phyloP scores from a whole-genome alignment of 1,140 invertebrate species.

The Drosophila sp. region DNA sequence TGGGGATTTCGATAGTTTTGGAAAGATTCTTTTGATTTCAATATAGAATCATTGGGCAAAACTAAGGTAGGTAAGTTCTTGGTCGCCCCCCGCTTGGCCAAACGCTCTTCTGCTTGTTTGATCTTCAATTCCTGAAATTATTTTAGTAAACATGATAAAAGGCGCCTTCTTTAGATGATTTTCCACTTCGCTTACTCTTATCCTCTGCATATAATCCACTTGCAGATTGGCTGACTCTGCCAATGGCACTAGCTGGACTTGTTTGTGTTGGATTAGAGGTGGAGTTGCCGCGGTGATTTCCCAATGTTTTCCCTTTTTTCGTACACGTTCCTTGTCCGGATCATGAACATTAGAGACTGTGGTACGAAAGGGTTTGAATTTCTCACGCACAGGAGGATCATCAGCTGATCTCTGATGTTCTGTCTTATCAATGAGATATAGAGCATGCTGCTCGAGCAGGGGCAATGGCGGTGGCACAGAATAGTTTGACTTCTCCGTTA shows the following conservation, averaged over 20 bases:
- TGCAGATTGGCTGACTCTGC: constrained; percentile 75
- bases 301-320: constrained; percentile 86
- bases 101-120: constrained; percentile 72
- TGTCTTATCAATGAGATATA: constrained; percentile 86
- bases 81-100: constrained; percentile 41
- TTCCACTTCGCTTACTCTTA: constrained; percentile 50
- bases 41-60: constrained; percentile 50
- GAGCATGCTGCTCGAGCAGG: constrained; percentile 84
- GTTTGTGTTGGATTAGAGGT: constrained; percentile 83
- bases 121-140: constrained; percentile 57
- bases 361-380: constrained; percentile 87
- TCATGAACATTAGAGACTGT: constrained; percentile 86
- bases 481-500: constrained; percentile 3
- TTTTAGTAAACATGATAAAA: background rate
- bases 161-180: background rate
- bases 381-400: constrained; percentile 68
- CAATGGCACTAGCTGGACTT: constrained; percentile 67
- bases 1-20: constrained; percentile 60
- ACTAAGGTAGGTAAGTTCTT: constrained; percentile 12
- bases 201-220: constrained; percentile 58
- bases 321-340: constrained; percentile 85
- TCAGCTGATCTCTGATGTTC: constrained; percentile 82
- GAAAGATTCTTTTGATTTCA: constrained; percentile 66
- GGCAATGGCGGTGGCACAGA: background rate
- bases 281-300: constrained; percentile 89